These are phyloP conservation scores for Hylomyscus alleni DNA, from an alignment of 2,797 vertebrate species.

Conservation along the genomic window DNA sequence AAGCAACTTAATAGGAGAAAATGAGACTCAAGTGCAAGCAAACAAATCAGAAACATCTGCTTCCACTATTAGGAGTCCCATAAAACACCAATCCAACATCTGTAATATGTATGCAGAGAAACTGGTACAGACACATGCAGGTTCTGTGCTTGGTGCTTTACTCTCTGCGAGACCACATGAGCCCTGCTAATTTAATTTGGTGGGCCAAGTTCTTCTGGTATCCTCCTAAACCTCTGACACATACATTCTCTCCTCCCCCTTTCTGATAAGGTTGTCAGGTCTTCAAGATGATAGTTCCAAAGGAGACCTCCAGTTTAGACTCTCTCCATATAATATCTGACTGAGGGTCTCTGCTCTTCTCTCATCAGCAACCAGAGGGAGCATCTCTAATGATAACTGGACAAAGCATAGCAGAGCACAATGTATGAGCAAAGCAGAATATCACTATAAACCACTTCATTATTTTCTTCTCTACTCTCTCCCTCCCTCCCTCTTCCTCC, in stretches of 20 bases:
- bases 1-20: background rate
- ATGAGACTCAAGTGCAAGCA: background rate
- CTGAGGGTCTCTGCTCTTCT: background rate
- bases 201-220: background rate
- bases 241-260: background rate
- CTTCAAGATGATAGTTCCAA: background rate
- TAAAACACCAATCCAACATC: background rate
- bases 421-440: background rate
- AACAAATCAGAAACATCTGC: background rate
- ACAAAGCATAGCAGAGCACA: too few relatives aligned
- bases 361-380: background rate
- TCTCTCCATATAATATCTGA: background rate
- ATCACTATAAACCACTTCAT: background rate
- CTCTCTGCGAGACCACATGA: background rate
- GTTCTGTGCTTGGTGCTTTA: background rate
- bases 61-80: background rate
- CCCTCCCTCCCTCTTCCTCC: too few relatives aligned
- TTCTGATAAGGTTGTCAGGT: background rate
- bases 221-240: background rate
- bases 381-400: background rate
- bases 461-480: background rate
- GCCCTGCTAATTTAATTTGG: background rate
- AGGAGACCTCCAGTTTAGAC: background rate
- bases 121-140: background rate
- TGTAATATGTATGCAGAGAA: background rate